Evolutionary conservation across 1,140 invertebrate species (phyloP).

Genomic region (Macrobrachium nipponense): DNA sequence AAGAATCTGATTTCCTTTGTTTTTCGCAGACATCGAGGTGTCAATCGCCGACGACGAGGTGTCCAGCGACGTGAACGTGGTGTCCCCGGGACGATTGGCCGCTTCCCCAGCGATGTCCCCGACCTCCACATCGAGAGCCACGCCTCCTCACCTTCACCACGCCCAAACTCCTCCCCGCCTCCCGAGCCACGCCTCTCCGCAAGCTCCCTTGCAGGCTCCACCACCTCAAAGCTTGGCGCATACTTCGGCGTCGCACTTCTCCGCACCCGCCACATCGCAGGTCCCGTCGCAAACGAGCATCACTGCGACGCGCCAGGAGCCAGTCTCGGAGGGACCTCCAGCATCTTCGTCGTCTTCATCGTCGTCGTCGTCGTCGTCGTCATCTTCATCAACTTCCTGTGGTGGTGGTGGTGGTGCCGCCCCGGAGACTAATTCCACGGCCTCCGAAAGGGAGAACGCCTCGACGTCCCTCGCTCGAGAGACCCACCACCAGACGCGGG

Average conservation of each 20-base stretch:
- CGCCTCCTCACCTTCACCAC: conserved; percentile 27
- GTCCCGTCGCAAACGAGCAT: conserved; percentile 16
- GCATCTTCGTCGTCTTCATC: no score
- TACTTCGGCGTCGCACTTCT: not conserved
- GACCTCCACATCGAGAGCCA: conserved; percentile 46
- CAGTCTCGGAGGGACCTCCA: not conserved
- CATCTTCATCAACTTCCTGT: no score
- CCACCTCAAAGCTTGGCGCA: conserved; percentile 3
- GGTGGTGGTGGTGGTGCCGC: no score
- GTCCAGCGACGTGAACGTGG: conserved; percentile 39
- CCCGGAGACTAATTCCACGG: no score
- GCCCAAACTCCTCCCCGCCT: conserved; percentile 30
- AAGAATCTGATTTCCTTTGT: not conserved
- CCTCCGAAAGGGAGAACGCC: no score
- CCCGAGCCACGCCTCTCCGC: conserved; percentile 3
- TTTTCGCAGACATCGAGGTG: conserved; percentile 38
- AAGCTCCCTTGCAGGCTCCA: not conserved
- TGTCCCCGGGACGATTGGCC: conserved; percentile 14
- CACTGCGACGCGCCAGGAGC: not conserved
- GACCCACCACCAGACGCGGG: not conserved
- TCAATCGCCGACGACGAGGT: conserved; percentile 20
- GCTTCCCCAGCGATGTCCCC: conserved; percentile 68
- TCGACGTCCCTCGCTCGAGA: no score
- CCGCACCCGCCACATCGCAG: conserved; percentile 7
- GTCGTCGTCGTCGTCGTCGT: no score